Percentiles rank a stretch among this genome's conserved stretches.
Conservation (phyloP, 2,888 invertebrate genomes). For the Drosophila acutilabella region DNA sequence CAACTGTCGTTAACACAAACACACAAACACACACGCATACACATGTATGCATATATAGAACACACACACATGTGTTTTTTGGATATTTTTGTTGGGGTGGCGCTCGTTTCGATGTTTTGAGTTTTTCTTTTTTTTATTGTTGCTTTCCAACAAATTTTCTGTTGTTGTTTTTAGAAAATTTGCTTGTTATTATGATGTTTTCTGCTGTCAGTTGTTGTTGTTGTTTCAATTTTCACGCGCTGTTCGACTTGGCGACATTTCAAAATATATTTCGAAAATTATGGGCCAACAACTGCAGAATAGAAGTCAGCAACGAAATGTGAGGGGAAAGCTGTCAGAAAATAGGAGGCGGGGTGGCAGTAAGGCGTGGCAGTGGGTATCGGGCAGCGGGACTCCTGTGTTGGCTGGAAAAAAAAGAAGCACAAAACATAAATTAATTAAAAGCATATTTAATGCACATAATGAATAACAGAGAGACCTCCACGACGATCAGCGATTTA, state of each 20-base stretch:
- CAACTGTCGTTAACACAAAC: slow-evolving; percentile 57
- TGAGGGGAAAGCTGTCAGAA: slow-evolving; percentile 1
- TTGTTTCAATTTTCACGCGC: slow-evolving; percentile 41
- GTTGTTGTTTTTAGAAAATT: slow-evolving; percentile 25
- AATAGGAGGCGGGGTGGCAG: background rate
- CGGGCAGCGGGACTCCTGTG: background rate
- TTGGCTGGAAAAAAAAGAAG: slow-evolving; percentile 33
- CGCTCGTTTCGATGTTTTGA: slow-evolving; percentile 46
- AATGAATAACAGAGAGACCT: slow-evolving; percentile 7
- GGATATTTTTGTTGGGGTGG: slow-evolving; percentile 52
- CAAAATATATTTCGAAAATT: slow-evolving; percentile 71
- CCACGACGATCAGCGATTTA: slow-evolving; percentile 1
- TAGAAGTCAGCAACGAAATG: background rate
- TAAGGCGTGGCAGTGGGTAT: background rate
- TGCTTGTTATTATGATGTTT: slow-evolving; percentile 30
- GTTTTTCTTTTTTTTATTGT: slow-evolving; percentile 28
- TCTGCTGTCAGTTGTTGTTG: slow-evolving; percentile 1
- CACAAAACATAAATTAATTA: slow-evolving; percentile 65
- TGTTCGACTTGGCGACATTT: slow-evolving; percentile 77
- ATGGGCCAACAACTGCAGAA: slow-evolving; percentile 70
- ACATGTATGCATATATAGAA: background rate
- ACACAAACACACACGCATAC: slow-evolving; percentile 23
- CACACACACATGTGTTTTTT: background rate
- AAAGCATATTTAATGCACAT: slow-evolving; percentile 51
- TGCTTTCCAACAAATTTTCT: slow-evolving; percentile 38